Evolutionary conservation across 2,888 invertebrate genomes (phyloP).

Genomic region (Dione vanillae): DNA sequence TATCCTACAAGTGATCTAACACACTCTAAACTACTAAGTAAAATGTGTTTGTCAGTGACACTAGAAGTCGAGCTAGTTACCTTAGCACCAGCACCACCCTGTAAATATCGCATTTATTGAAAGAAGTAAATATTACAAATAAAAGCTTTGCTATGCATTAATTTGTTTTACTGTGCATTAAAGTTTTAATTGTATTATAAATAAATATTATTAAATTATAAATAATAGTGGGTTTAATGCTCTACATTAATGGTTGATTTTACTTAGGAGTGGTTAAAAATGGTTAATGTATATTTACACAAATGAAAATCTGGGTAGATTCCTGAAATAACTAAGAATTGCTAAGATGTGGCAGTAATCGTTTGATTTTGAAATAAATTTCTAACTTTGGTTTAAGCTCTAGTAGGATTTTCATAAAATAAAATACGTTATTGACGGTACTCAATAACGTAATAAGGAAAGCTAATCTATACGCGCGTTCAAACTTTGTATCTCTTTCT

Average conservation of each 20-base stretch:
- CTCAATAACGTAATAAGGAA: too few relatives aligned
- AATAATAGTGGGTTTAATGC: neutral
- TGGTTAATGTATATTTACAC: constrained; percentile 50
- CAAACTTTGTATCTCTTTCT: too few relatives aligned
- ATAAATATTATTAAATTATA: neutral
- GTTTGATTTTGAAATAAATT: constrained; percentile 49
- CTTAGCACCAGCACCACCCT: constrained; percentile 81
- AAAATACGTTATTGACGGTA: too few relatives aligned
- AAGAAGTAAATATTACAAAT: constrained; percentile 48
- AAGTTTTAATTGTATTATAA: constrained; percentile 2
- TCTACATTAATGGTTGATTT: constrained; percentile 45
- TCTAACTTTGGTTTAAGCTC: too few relatives aligned
- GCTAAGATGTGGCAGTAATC: constrained; percentile 60
- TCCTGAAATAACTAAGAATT: constrained; percentile 51
- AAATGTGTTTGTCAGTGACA: constrained; percentile 50
- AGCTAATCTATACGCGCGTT: too few relatives aligned
- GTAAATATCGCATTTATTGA: constrained; percentile 59
- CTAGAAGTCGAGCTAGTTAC: constrained; percentile 64
- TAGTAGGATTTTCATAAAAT: too few relatives aligned
- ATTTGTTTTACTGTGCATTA: constrained; percentile 22
- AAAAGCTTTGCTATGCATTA: constrained; percentile 40
- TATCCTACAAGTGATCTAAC: constrained; percentile 60
- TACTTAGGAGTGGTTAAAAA: constrained; percentile 51
- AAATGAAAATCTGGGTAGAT: constrained; percentile 49
- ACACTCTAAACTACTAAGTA: constrained; percentile 70